phyloP scores from a whole-genome alignment of 1,140 invertebrate species.

The Drosophila obscura region DNA sequence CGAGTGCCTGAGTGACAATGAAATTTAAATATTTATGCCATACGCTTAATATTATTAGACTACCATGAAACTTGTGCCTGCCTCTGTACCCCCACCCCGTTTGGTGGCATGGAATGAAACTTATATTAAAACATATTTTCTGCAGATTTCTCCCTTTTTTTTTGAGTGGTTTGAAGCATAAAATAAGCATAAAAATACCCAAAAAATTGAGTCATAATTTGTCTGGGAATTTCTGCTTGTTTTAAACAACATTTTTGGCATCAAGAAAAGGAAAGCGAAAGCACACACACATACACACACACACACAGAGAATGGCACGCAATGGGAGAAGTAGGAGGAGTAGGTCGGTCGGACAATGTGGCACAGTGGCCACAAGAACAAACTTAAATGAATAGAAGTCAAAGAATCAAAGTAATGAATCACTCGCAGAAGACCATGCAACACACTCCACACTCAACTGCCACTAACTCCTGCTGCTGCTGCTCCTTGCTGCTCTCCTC shows the following conservation, averaged over 20 bases:
- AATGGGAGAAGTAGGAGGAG: slow-evolving; percentile 17
- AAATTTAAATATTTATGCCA: slow-evolving; percentile 83
- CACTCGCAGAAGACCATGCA: slow-evolving; percentile 34
- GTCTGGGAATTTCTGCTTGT: slow-evolving; percentile 23
- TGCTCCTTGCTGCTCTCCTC: background rate
- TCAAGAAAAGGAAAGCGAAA: slow-evolving; percentile 57
- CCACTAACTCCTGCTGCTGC: too few relatives aligned
- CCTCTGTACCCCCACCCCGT: background rate
- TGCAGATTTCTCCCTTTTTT: slow-evolving; percentile 44
- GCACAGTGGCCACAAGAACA: slow-evolving; percentile 38
- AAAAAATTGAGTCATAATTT: slow-evolving; percentile 77
- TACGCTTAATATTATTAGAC: slow-evolving; percentile 82
- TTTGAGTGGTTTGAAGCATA: slow-evolving; percentile 37
- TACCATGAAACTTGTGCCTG: slow-evolving; percentile 55
- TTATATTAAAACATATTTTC: slow-evolving; percentile 82
- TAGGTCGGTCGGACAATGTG: slow-evolving; percentile 4
- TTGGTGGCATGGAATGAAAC: slow-evolving; percentile 40
- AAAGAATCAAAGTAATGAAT: slow-evolving; percentile 81
- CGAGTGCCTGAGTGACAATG: slow-evolving; percentile 64
- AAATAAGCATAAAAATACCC: slow-evolving; percentile 73
- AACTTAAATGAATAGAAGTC: slow-evolving; percentile 73
- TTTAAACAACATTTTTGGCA: slow-evolving; percentile 38
- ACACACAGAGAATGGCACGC: slow-evolving; percentile 45
- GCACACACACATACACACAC: slow-evolving; percentile 18
- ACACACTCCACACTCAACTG: slow-evolving; percentile 9